These are phyloP conservation scores for Camponotus pennsylvanicus DNA, from an alignment of 1,140 invertebrate genomes.

Conservation along the genomic window DNA sequence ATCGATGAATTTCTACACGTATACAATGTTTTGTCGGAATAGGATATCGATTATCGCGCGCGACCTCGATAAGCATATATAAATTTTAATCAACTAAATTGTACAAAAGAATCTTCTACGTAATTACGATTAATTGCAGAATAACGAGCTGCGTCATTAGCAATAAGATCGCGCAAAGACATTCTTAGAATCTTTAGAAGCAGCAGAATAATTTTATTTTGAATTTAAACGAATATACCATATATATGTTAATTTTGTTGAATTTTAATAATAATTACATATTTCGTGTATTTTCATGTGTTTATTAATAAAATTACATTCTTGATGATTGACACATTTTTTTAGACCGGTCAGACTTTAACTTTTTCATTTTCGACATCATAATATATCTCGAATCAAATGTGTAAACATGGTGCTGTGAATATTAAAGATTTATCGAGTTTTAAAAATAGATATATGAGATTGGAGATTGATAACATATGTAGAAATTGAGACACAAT, in stretches of 20 bases:
- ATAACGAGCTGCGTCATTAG: slow-evolving; percentile 9
- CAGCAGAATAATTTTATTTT: no score
- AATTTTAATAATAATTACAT: neutral
- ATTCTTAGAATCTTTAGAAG: neutral
- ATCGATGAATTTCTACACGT: neutral
- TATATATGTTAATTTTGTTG: no score
- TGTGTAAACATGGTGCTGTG: neutral
- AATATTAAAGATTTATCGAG: neutral
- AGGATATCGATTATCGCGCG: slow-evolving; percentile 22
- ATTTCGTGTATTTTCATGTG: neutral
- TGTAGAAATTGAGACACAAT: slow-evolving; percentile 2
- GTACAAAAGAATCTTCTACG: neutral
- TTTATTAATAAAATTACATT: neutral
- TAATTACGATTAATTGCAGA: neutral
- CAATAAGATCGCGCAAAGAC: neutral
- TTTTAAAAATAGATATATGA: neutral
- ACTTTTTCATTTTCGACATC: neutral
- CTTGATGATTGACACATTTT: slow-evolving; percentile 4
- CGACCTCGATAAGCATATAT: neutral
- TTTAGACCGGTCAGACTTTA: slow-evolving; percentile 6
- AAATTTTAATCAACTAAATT: neutral
- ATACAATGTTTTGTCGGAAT: slow-evolving; percentile 20
- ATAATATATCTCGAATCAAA: neutral
- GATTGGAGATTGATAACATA: neutral
- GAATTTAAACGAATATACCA: no score